Evolutionary conservation across 2,797 vertebrate species (phyloP).

Genomic region (Alosa sapidissima): DNA sequence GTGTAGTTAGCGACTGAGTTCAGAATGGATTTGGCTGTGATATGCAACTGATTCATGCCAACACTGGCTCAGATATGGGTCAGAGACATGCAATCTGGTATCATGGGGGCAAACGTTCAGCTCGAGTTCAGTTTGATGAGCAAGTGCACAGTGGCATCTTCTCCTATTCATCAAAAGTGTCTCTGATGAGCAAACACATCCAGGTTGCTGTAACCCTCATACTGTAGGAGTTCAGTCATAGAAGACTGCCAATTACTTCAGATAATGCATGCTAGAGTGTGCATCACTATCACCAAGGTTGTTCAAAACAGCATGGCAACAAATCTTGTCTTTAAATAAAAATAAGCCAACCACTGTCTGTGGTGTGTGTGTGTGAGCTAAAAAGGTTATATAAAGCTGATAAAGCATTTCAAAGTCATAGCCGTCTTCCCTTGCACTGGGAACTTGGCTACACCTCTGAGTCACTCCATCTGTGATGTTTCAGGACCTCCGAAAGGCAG

Average conservation of each 20-base stretch:
- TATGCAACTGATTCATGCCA: background rate
- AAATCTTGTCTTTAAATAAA: conserved; percentile 8
- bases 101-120: background rate
- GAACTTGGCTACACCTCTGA: conserved; percentile 36
- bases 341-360: background rate
- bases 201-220: background rate
- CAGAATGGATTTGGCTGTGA: background rate
- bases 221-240: background rate
- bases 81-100: background rate
- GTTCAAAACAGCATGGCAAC: background rate
- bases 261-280: background rate
- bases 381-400: conserved; percentile 4
- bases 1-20: background rate
- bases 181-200: background rate
- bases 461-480: conserved; percentile 44
- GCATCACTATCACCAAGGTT: background rate
- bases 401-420: conserved; percentile 1
- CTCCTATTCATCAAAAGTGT: background rate
- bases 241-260: background rate
- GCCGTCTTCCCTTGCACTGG: conserved; percentile 23
- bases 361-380: conserved; percentile 1
- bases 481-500: conserved; percentile 33
- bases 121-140: background rate
- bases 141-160: background rate
- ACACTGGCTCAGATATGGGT: background rate